Base-by-base conservation (phyloP, 1,140 invertebrate species). In the Philaenus spumarius region DNA sequence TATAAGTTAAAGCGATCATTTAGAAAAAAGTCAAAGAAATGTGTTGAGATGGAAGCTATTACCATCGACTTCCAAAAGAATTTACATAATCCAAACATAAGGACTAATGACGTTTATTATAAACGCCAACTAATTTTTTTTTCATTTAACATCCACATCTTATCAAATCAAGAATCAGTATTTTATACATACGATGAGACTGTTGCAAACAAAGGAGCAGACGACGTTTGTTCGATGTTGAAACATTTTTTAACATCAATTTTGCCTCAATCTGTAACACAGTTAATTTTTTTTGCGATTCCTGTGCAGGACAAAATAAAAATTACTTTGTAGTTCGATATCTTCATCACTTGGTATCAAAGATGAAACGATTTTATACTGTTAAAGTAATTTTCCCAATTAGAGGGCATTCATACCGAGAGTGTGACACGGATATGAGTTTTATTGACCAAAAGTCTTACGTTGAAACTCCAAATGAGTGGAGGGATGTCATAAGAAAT, bases 371-470 rank as follows among this genome's bases (percentile, higher is more conserved):
- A 17, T 40, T 40, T n/a, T 14, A 40, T 14, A n/a, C 2, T 17
- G 26, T 30, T 4, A 40, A 40, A 5, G 3, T 40, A 5, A 14
- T 40, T 2, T 40, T 40, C 63, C 60, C 60, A 14, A 58, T 62
- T 26, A 53, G 57, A 24, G 66, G 62, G 11, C 61, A 61, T 58
- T 67, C 55, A 4, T 67, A 68, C 55, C 58, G 68, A 48, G 67
- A 67, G 57, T 65, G 59, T 48, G 66, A 69, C 55, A 64, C 64
- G 54, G 62, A 66, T 53, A 63, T 65, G 59, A 59, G 61, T 34
- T 39, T 66, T 37, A 64, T 68, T 24, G 66, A 67, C 35, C 30
- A 30, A 45, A 66, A 66, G 60, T 58, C 59, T 14, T 50, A 52
- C 50, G 53, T 58, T 23, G 65, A 64, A 62, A 2, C 66, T 23